phyloP scores from a whole-genome alignment of 2,113 vertebrate species.

The Phocoena sinus region DNA sequence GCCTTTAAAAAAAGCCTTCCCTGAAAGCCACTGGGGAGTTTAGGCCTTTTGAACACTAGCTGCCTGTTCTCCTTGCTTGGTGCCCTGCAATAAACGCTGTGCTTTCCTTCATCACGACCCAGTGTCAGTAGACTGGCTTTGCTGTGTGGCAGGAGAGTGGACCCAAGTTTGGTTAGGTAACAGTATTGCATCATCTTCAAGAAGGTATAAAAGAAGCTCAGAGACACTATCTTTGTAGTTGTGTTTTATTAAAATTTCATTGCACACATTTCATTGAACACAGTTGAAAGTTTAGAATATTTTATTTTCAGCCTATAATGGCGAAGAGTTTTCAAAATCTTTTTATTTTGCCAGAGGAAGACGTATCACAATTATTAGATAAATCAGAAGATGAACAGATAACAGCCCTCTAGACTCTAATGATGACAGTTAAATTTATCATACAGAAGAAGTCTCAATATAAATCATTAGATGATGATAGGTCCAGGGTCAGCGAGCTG shows the following conservation, averaged over 20 bases:
- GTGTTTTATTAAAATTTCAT: not conserved
- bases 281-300: not conserved
- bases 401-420: not conserved
- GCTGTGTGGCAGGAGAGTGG: not conserved
- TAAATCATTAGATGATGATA: not conserved
- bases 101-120: not conserved
- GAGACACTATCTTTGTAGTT: not conserved
- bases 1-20: not conserved
- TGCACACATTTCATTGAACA: not conserved
- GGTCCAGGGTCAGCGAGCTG: not conserved
- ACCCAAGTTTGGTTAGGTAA: not conserved
- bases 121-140: not conserved
- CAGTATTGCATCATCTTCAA: not conserved
- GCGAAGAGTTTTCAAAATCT: not conserved
- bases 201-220: not conserved
- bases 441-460: not conserved
- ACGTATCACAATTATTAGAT: not conserved
- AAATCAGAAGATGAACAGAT: not conserved
- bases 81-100: not conserved
- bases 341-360: not conserved
- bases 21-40: not conserved
- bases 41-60: not conserved
- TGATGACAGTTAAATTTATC: not conserved
- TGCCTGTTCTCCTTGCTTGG: not conserved
- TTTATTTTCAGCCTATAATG: not conserved